phyloP scores from a whole-genome alignment of 1,140 invertebrate genomes.

The Reticulitermes speratus region DNA sequence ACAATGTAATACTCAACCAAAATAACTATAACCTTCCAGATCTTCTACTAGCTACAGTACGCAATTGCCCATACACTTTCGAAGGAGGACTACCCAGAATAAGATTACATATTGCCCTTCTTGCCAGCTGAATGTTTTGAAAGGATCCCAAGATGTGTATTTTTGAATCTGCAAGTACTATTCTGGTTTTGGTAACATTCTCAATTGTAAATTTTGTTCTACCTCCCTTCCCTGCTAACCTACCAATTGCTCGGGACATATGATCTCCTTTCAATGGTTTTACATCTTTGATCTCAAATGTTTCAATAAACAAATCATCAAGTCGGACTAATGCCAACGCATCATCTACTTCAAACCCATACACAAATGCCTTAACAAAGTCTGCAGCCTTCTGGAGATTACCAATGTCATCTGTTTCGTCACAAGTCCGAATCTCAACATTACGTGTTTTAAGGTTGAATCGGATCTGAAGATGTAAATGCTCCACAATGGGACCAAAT shows the following conservation, averaged over 20 bases:
- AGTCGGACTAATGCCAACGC: slow-evolving; percentile 90
- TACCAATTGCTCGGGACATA: slow-evolving; percentile 90
- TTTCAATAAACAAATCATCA: slow-evolving; percentile 96
- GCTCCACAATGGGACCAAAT: slow-evolving; percentile 93
- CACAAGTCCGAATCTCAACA: slow-evolving; percentile 78
- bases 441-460: slow-evolving; percentile 92
- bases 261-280: slow-evolving; percentile 96
- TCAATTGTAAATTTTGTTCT: slow-evolving; percentile 98
- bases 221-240: slow-evolving; percentile 96
- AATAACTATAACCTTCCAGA: slow-evolving; percentile 60
- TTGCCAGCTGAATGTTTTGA: slow-evolving; percentile 94
- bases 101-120: slow-evolving; percentile 95
- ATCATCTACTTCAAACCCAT: slow-evolving; percentile 98
- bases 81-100: slow-evolving; percentile 95
- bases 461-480: slow-evolving; percentile 89
- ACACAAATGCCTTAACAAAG: slow-evolving; percentile 95
- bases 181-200: slow-evolving; percentile 98
- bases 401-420: slow-evolving; percentile 81
- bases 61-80: slow-evolving; percentile 93
- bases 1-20: background rate
- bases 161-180: slow-evolving; percentile 94
- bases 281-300: slow-evolving; percentile 96
- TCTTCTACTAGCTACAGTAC: slow-evolving; percentile 77
- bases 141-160: slow-evolving; percentile 97
- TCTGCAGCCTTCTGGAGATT: slow-evolving; percentile 97